Evolutionary conservation across 1,140 invertebrate species (phyloP).

Genomic region (Drosophila jambulina): DNA sequence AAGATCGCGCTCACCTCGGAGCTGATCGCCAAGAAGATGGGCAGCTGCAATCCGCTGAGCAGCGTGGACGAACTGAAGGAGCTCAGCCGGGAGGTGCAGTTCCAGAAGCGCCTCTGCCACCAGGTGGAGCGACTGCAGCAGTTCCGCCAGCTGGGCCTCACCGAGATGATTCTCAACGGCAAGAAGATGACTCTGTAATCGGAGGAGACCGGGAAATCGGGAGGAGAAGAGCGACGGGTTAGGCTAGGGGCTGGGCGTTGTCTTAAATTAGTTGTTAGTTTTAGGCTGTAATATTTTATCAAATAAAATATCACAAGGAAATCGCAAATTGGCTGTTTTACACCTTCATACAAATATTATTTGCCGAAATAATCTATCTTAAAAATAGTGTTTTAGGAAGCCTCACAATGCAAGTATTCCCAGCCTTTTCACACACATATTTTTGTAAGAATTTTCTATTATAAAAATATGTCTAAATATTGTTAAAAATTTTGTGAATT

Average conservation of each 20-base stretch:
- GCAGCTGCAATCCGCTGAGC: slow-evolving; percentile 30
- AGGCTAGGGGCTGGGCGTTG: slow-evolving; percentile 33
- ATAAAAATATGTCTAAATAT: not conserved
- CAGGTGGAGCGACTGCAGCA: slow-evolving; percentile 70
- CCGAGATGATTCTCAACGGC: slow-evolving; percentile 64
- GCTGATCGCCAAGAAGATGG: slow-evolving; percentile 60
- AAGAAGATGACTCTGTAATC: slow-evolving; percentile 53
- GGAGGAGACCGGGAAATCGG: no score
- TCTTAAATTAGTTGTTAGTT: slow-evolving; percentile 45
- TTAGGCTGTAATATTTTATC: slow-evolving; percentile 72
- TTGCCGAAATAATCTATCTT: not conserved
- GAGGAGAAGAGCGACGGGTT: not conserved
- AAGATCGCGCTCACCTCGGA: slow-evolving; percentile 60
- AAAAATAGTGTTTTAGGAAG: not conserved
- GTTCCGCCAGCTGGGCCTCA: slow-evolving; percentile 62
- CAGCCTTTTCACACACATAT: not conserved
- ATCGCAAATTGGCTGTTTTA: not conserved
- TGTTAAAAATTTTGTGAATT: no score
- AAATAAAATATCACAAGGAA: slow-evolving; percentile 72
- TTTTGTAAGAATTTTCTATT: not conserved
- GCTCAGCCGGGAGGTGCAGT: slow-evolving; percentile 72
- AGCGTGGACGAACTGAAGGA: slow-evolving; percentile 65
- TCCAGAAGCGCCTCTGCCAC: slow-evolving; percentile 61
- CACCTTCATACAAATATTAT: not conserved
- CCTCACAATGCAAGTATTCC: not conserved